These are phyloP conservation scores for Hydra vulgaris DNA, from an alignment of 30 jellyfish, hydroid and myxozoan species.

Conservation along the genomic window DNA sequence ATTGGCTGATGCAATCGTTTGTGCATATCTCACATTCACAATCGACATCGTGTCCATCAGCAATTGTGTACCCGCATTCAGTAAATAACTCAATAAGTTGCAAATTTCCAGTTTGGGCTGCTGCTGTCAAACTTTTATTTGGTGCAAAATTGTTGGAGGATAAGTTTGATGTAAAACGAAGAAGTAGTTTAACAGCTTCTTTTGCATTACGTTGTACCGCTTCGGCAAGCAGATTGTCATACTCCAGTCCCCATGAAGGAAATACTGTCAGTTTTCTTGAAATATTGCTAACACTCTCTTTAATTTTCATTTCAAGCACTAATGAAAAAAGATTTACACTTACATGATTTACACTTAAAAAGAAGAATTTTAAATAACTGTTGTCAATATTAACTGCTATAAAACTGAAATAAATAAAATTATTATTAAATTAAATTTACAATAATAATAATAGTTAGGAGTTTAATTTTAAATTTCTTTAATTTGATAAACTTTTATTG, in stretches of 20 bases:
- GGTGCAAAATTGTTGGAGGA: not conserved
- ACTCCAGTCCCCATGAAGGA: not conserved
- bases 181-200: not conserved
- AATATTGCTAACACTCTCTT: no score
- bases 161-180: not conserved
- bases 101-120: constrained; percentile 48
- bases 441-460: no score
- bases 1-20: constrained; percentile 40
- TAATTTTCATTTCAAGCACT: not conserved
- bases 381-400: not conserved
- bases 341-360: no score
- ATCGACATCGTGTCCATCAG: constrained; percentile 38
- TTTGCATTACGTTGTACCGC: not conserved
- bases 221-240: not conserved
- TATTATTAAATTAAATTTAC: no score
- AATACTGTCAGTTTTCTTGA: no score
- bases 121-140: constrained; percentile 30
- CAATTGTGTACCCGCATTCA: constrained; percentile 47
- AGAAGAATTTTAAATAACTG: no score
- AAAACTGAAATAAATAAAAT: no score
- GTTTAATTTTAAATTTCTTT: no score
- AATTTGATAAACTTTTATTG: no score
- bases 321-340: not conserved
- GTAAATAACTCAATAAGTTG: constrained; percentile 37
- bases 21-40: constrained; percentile 55